Percentiles rank a stretch among this genome's conserved stretches.
phyloP scores from a whole-genome alignment of 2,888 invertebrate species.

The Agrilus mali region DNA sequence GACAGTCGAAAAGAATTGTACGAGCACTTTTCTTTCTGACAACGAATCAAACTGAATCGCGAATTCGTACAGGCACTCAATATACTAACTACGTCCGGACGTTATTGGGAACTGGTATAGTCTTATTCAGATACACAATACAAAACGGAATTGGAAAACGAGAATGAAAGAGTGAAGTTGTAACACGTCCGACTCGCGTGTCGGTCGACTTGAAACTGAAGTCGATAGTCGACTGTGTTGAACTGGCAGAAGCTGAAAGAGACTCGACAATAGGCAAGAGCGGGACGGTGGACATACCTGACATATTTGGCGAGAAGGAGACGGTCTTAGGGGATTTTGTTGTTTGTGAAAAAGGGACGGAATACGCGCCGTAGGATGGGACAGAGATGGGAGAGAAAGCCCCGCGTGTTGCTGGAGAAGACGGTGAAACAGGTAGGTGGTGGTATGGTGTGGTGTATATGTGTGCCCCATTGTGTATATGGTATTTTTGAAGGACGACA shows the following conservation, averaged over 20 bases:
- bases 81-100: too few species aligned
- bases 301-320: slow-evolving; percentile 27
- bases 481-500: slow-evolving; percentile 12
- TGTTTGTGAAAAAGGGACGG: slow-evolving; percentile 9
- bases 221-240: slow-evolving; percentile 7
- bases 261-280: slow-evolving; percentile 24
- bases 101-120: too few species aligned
- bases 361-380: slow-evolving; percentile 6
- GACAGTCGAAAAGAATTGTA: too few species aligned
- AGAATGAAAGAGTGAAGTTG: too few species aligned
- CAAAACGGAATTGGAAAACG: too few species aligned
- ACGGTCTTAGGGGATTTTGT: slow-evolving; percentile 8
- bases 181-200: slow-evolving; percentile 10
- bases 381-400: slow-evolving; percentile 8
- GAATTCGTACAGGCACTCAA: too few species aligned
- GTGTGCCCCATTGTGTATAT: slow-evolving; percentile 16
- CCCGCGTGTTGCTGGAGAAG: neutral
- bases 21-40: too few species aligned
- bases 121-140: too few species aligned
- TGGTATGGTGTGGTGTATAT: neutral
- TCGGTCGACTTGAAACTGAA: slow-evolving; percentile 20
- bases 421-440: neutral
- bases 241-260: neutral
- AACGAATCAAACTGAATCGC: too few species aligned
- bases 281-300: slow-evolving; percentile 31